Evolutionary conservation across 2,888 invertebrate genomes (phyloP), one percentile per base, ranked within the genome.

Genomic region (Caenorhabditis angaria): DNA sequence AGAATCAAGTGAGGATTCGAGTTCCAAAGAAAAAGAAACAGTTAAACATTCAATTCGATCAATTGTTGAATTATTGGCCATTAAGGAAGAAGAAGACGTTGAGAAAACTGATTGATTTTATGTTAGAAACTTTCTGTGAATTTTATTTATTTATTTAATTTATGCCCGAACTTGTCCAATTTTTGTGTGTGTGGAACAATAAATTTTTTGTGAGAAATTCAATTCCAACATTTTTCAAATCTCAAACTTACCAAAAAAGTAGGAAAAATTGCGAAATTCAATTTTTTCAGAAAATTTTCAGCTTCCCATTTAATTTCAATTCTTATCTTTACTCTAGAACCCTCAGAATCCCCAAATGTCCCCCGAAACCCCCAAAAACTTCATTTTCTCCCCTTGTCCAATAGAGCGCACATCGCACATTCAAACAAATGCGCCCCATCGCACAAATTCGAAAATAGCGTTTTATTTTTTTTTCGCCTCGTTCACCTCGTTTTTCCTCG

Each of bases 21-120:
- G n/a, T n/a, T n/a, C n/a, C n/a, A n/a, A n/a, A n/a, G n/a, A n/a
- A n/a, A n/a, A n/a, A 12, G 48, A 55, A 22, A 35, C 50, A 1
- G 53, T 47, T 59, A 20, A 32, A 59, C 73, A 73, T 25, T 73
- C 73, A 22, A 73, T 73, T 35, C 65, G 73, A 53, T 73, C 73
- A 25, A 73, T 73, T 28, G 66, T 65, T 18, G 69, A 73, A 35
- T 48, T 73, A 27, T 51, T 73, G 20, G 41, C 64, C 18, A 65
- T 72, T 14, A 55, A 63, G 18, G 73, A 73, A 32, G 72, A 72
- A 41, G 14, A 12, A 12, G 41, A 41, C 10, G 41, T 18, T 3
- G 8, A 41, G 18, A 5, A 41, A 41, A 32, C 32, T 8, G 32
- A 5, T 8, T 32, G 5, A 32, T 8, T 32, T 32, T 32, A 32